Percentiles rank a stretch among this genome's conserved stretches.
phyloP scores from a whole-genome alignment of 1,140 invertebrate genomes.

The Melitaea cinxia region DNA sequence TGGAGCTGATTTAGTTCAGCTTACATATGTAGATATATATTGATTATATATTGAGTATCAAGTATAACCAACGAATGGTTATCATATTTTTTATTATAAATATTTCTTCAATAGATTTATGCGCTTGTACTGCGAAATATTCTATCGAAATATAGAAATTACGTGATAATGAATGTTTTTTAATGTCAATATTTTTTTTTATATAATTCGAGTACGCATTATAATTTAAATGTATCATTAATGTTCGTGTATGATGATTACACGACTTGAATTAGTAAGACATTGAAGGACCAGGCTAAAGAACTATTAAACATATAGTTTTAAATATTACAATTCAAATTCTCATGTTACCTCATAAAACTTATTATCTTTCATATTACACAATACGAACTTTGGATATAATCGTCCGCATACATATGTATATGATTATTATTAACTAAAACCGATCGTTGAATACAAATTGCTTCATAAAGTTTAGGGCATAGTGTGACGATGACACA shows the following conservation, averaged over 20 bases:
- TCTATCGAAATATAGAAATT: too few relatives aligned
- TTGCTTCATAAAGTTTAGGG: slow-evolving; percentile 10
- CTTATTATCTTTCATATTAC: neutral
- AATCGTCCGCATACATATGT: slow-evolving; percentile 18
- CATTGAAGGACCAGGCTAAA: neutral
- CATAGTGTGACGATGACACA: neutral
- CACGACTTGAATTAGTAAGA: neutral
- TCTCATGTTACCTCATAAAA: neutral
- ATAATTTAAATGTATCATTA: neutral
- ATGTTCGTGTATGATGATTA: neutral
- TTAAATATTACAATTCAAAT: slow-evolving; percentile 9
- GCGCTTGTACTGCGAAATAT: too few relatives aligned
- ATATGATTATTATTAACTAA: slow-evolving; percentile 23
- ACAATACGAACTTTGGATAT: slow-evolving; percentile 9
- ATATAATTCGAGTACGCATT: neutral
- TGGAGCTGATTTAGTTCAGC: too few relatives aligned
- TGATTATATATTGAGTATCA: too few relatives aligned
- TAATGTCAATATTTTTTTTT: neutral
- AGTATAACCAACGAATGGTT: too few relatives aligned
- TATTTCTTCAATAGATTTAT: too few relatives aligned
- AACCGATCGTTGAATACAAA: slow-evolving; percentile 28
- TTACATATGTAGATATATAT: too few relatives aligned
- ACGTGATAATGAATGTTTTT: neutral
- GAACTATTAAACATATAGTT: neutral
- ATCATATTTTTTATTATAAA: too few relatives aligned